Conservation (phyloP, 2,113 vertebrate genomes). For the Castor canadensis region DNA sequence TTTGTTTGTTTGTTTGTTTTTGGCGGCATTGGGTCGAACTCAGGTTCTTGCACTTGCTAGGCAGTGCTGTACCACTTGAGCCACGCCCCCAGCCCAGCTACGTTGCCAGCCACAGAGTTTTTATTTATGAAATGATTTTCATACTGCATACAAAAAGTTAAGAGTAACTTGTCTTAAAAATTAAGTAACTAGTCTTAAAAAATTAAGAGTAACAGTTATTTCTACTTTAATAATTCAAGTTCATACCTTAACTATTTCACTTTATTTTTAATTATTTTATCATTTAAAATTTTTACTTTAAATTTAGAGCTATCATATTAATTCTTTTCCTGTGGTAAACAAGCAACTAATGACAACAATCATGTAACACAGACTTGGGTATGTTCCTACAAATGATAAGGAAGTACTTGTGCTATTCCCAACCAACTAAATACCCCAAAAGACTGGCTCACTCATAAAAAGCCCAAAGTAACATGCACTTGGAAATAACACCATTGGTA, state of each 20-base stretch:
- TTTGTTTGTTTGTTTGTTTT: too few relatives aligned
- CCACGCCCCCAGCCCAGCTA: too few relatives aligned
- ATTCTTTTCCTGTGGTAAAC: neutral
- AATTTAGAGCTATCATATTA: neutral
- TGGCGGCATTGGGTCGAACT: too few relatives aligned
- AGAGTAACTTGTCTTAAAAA: neutral
- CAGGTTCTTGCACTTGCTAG: too few relatives aligned
- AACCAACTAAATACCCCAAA: neutral
- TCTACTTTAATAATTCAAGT: neutral
- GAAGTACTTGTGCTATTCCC: neutral
- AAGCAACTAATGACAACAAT: neutral
- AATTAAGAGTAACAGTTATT: neutral
- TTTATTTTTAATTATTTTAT: too few relatives aligned
- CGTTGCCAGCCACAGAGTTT: too few relatives aligned
- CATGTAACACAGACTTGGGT: neutral
- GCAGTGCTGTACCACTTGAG: too few relatives aligned
- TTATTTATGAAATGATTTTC: neutral
- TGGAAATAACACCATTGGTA: neutral
- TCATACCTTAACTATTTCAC: neutral
- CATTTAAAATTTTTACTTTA: slow-evolving; percentile 35
- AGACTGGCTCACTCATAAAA: neutral
- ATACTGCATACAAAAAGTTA: neutral
- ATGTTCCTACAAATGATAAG: neutral
- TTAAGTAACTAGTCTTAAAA: too few relatives aligned
- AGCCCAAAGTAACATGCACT: neutral